Conservation (phyloP, 2,797 vertebrate genomes). For the Lithobates pipiens region DNA sequence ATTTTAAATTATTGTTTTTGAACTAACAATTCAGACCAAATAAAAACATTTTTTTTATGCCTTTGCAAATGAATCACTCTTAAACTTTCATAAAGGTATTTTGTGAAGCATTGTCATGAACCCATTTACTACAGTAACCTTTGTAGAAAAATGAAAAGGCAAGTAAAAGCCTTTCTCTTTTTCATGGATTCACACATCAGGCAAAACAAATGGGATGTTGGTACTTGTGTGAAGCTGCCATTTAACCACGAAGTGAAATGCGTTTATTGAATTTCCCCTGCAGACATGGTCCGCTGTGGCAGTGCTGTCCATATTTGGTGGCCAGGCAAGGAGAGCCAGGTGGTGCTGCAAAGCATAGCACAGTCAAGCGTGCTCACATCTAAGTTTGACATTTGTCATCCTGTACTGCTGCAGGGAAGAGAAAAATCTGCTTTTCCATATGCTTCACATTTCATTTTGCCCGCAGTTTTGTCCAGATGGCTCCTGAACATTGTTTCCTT, state of each 20-base stretch:
- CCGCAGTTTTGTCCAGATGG: conserved; percentile 95
- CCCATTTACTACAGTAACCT: not conserved
- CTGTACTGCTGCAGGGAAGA: conserved; percentile 93
- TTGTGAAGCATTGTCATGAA: not conserved
- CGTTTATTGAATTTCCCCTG: conserved; percentile 80
- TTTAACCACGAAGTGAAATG: conserved; percentile 80
- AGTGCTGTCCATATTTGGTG: conserved; percentile 93
- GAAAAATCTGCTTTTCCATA: conserved; percentile 99
- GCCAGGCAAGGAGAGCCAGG: conserved; percentile 97
- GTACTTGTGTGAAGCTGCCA: conserved; percentile 81
- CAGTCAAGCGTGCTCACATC: conserved; percentile 93
- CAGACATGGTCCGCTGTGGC: conserved; percentile 89
- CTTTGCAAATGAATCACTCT: too few species aligned
- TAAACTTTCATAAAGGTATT: not conserved
- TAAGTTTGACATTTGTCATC: conserved; percentile 92
- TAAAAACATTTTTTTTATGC: too few species aligned
- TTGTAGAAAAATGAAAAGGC: not conserved
- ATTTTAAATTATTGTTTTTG: too few species aligned
- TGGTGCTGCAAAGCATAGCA: conserved; percentile 92
- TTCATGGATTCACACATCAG: conserved; percentile 79
- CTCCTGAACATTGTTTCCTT: conserved; percentile 98
- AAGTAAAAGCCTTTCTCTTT: conserved; percentile 58
- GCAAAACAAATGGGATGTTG: conserved; percentile 74
- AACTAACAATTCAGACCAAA: too few species aligned
- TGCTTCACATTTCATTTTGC: conserved; percentile 91